Evolutionary conservation across 2,888 invertebrate genomes (phyloP), one percentile per base, ranked within the genome.

Genomic region (Sphaerophoria rueppellii): DNA sequence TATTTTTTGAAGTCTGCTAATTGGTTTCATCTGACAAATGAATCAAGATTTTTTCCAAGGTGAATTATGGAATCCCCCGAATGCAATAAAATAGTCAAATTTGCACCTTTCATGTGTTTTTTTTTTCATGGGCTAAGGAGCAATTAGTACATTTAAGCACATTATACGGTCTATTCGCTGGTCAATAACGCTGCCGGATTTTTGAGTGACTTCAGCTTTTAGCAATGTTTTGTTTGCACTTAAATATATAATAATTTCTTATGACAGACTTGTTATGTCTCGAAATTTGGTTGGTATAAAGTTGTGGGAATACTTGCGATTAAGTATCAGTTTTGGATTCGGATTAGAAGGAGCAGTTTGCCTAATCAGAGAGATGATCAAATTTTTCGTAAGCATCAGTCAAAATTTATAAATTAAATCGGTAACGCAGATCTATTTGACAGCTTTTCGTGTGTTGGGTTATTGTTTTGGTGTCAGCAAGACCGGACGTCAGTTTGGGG

Each of bases 401-500:
- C 0, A 11, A 54, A 35, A 37, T 57, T 43, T 9, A 3, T 24
- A 24, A 24, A 24, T 50, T 35, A n/a, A 24, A 35, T 37, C 0
- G 32, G 37, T 37, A 12, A 40, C 35, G 35, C 48, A n/a, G 24
- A 24, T 9, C 14, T 73, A n/a, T 24, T 48, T 4, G 24, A 48
- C 90, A 91, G 82, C 69, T 91, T 77, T 87, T 87, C 82, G 87
- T 87, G 82, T 89, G 88, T 70, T 86, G 88, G 67, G 88, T 89
- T 37, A 86, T 87, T 50, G 70, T 83, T 16, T 76, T 82, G 72
- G 88, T 87, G 35, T 63, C 82, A 40, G 90, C 90, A 5, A 88
- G 89, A 61, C 90, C 91, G 40, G 91, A 91, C 87, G 87, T 90
- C 55, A 90, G 90, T 34, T 79, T 90, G 72, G 89, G 90, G 40